phyloP scores from a whole-genome alignment of 2,888 invertebrate genomes.

The Drosophila gaucha region DNA sequence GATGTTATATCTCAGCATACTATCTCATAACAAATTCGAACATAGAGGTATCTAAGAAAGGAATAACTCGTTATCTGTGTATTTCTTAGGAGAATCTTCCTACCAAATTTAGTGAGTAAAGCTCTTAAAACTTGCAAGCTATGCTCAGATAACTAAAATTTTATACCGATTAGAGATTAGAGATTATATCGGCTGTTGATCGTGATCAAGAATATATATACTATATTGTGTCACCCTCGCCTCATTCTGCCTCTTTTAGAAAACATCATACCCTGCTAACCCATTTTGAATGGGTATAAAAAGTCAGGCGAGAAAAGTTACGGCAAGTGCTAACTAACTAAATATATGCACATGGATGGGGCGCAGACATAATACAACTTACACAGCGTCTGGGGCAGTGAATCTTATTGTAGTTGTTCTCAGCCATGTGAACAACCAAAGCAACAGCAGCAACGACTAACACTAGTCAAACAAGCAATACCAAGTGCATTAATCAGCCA shows the following conservation, averaged over 20 bases:
- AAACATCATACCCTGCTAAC: not conserved
- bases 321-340: slow-evolving; percentile 75
- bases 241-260: too few relatives aligned
- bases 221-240: not conserved
- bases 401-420: slow-evolving; percentile 71
- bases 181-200: too few relatives aligned
- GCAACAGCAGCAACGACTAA: slow-evolving; percentile 20
- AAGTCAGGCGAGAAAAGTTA: slow-evolving; percentile 66
- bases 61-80: too few relatives aligned
- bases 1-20: too few relatives aligned
- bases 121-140: too few relatives aligned
- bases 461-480: slow-evolving; percentile 22
- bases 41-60: too few relatives aligned
- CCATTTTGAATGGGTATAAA: slow-evolving; percentile 3
- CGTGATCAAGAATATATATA: too few relatives aligned
- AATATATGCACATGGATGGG: slow-evolving; percentile 54
- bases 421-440: slow-evolving; percentile 57
- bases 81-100: too few relatives aligned
- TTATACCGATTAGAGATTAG: too few relatives aligned
- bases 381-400: slow-evolving; percentile 57
- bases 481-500: slow-evolving; percentile 49
- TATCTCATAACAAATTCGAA: too few relatives aligned
- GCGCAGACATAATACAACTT: slow-evolving; percentile 46
- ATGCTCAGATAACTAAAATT: too few relatives aligned
- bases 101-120: too few relatives aligned